phyloP scores from a whole-genome alignment of 2,888 invertebrate species.

The Drosophila nr. medialis region DNA sequence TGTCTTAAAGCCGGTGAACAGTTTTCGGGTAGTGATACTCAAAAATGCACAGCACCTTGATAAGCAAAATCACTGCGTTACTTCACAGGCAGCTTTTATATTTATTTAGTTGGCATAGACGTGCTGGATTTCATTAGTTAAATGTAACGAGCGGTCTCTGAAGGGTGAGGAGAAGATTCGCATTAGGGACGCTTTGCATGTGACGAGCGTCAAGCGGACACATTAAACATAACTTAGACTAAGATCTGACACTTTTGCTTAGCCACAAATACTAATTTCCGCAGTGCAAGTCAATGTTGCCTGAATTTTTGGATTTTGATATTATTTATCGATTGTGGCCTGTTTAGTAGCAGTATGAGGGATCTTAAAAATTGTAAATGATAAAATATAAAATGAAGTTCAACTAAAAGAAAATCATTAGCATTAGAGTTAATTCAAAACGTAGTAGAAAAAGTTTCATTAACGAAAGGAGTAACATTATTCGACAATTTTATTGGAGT shows the following conservation, averaged over 20 bases:
- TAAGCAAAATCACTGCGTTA: constrained; percentile 4
- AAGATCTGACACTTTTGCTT: constrained; percentile 12
- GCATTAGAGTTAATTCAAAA: neutral
- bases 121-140: constrained; percentile 54
- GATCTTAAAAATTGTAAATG: neutral
- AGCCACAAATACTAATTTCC: constrained; percentile 27
- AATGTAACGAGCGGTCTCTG: constrained; percentile 39
- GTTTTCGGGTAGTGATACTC: neutral
- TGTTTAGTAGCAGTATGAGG: neutral
- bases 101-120: constrained; percentile 3
- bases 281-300: constrained; percentile 2
- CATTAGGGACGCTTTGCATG: constrained; percentile 3
- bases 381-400: neutral
- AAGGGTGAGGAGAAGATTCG: neutral
- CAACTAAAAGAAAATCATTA: neutral
- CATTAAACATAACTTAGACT: constrained; percentile 25
- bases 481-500: neutral
- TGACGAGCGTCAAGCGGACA: constrained; percentile 11
- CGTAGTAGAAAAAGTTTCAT: neutral
- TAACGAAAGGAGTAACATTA: neutral
- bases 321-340: neutral
- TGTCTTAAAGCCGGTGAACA: neutral
- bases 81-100: neutral
- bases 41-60: constrained; percentile 1
- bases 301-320: neutral